Conservation (phyloP, 2,888 invertebrate genomes). For the Lamellibrachia columna region DNA sequence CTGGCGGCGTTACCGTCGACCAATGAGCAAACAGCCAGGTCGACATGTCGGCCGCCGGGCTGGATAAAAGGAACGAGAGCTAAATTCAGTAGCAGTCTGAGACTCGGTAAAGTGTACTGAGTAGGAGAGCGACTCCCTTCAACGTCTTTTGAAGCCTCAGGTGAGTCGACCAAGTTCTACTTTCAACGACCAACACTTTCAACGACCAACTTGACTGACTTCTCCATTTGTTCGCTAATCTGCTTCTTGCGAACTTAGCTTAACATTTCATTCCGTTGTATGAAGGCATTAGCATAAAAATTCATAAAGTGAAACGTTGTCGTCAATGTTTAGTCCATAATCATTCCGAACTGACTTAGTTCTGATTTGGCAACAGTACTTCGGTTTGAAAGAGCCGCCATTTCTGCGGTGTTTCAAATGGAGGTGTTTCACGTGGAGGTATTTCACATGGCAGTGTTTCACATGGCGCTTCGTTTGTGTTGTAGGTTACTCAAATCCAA, state of each 20-base stretch:
- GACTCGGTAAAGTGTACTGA: constrained; percentile 16
- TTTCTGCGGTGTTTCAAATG: neutral
- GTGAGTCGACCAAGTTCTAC: constrained; percentile 9
- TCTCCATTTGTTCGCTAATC: neutral
- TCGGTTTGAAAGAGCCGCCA: neutral
- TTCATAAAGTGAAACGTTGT: neutral
- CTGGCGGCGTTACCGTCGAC: neutral
- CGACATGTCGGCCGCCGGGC: constrained; percentile 1
- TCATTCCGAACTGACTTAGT: neutral
- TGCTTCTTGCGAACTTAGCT: neutral
- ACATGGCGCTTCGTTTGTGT: neutral
- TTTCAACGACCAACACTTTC: neutral
- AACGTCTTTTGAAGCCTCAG: constrained; percentile 12
- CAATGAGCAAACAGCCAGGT: neutral
- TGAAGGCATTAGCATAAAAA: neutral
- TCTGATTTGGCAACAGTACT: neutral
- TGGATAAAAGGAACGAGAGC: neutral
- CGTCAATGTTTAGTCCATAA: neutral
- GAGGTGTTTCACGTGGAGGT: too few relatives aligned
- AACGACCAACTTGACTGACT: neutral
- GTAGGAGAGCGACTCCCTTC: constrained; percentile 12
- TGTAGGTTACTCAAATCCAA: constrained; percentile 5
- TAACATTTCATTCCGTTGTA: neutral
- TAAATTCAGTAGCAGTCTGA: constrained; percentile 16
- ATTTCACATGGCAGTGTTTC: too few relatives aligned